Evolutionary conservation across 2,888 invertebrate genomes (phyloP).

Genomic region (Pterobdella sp.): DNA sequence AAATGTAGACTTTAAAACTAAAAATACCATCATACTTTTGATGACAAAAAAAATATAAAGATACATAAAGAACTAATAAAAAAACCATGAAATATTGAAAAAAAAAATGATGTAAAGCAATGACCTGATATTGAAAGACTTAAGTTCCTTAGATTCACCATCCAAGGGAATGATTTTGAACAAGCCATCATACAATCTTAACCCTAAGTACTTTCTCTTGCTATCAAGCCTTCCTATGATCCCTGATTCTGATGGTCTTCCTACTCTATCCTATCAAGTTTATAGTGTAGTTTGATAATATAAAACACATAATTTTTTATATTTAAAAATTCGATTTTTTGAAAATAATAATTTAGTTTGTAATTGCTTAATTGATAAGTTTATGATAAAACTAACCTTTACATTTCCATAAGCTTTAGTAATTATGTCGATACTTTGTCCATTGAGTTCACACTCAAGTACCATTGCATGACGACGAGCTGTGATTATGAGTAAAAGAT

Average conservation of each 20-base stretch:
- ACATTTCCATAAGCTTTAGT: conserved; percentile 95
- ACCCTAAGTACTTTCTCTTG: conserved; percentile 83
- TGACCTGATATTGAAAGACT: conserved; percentile 70
- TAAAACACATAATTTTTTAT: background rate
- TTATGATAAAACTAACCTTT: conserved; percentile 55
- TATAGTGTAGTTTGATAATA: too few species aligned
- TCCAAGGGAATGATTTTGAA: conserved; percentile 95
- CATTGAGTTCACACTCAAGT: conserved; percentile 67
- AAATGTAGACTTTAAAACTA: too few species aligned
- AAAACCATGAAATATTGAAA: background rate
- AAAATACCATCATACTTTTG: too few species aligned
- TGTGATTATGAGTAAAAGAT: conserved; percentile 84
- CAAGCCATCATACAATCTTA: conserved; percentile 87
- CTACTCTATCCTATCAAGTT: conserved; percentile 67
- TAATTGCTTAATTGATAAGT: too few species aligned
- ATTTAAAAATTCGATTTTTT: background rate
- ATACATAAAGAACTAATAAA: background rate
- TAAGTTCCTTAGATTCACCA: conserved; percentile 82
- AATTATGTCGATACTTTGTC: conserved; percentile 78
- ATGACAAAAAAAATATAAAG: too few species aligned
- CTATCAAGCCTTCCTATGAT: conserved; percentile 92
- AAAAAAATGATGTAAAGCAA: background rate
- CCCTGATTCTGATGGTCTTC: conserved; percentile 88
- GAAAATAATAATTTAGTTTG: too few species aligned
- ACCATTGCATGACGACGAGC: conserved; percentile 94